Percentiles rank a stretch among this genome's conserved stretches.
Evolutionary conservation across 2,113 vertebrate species (phyloP).

Genomic region (Engystomops pustulosus): DNA sequence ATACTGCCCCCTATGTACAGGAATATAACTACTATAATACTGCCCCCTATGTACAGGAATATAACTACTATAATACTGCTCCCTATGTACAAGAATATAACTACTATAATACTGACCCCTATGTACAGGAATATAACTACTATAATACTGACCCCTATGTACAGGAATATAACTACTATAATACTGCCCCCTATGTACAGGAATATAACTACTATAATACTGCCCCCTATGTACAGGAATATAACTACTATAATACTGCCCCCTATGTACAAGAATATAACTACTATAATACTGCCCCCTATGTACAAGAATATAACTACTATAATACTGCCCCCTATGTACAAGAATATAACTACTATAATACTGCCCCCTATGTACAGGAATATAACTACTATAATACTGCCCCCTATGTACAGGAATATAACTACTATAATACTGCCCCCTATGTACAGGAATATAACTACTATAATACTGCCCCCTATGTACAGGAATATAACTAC

Average conservation of each 20-base stretch:
- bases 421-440: too few relatives aligned
- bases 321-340: background rate
- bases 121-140: too few relatives aligned
- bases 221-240: background rate
- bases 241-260: background rate
- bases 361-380: too few relatives aligned
- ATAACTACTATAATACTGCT: too few relatives aligned
- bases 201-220: conserved; percentile 1
- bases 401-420: too few relatives aligned
- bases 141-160: background rate
- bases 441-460: too few relatives aligned
- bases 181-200: background rate
- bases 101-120: background rate
- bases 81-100: too few relatives aligned
- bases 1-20: background rate
- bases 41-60: background rate
- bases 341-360: too few relatives aligned
- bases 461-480: too few relatives aligned
- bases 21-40: background rate
- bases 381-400: too few relatives aligned
- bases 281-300: background rate
- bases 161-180: background rate
- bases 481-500: too few relatives aligned
- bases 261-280: background rate
- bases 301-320: background rate